A percentile compares a stretch with the other conserved stretches of the same genome.
Conservation (phyloP, 2,888 invertebrate genomes). For the Serrognathus titanus region DNA sequence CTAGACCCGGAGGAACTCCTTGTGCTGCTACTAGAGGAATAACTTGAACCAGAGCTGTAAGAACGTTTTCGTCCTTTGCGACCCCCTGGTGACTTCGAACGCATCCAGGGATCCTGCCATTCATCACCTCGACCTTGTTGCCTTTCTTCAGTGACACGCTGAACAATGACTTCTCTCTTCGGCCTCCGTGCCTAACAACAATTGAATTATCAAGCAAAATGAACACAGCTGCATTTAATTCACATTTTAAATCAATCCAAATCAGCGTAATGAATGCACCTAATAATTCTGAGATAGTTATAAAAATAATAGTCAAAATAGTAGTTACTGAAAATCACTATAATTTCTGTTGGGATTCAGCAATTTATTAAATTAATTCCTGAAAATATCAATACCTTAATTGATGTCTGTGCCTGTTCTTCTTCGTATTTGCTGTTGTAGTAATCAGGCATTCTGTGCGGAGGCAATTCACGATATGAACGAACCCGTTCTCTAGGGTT, state of each 20-base stretch:
- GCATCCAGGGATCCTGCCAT: slow-evolving; percentile 96
- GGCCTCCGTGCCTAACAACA: slow-evolving; percentile 51
- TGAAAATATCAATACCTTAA: slow-evolving; percentile 5
- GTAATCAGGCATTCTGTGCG: slow-evolving; percentile 56
- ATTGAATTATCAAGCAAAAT: too few relatives aligned
- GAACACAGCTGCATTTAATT: too few relatives aligned
- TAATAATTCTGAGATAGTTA: too few relatives aligned
- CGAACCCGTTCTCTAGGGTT: slow-evolving; percentile 44
- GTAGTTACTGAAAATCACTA: too few relatives aligned
- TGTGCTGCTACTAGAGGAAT: slow-evolving; percentile 49
- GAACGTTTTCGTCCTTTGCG: slow-evolving; percentile 56
- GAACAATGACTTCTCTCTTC: slow-evolving; percentile 72
- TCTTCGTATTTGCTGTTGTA: slow-evolving; percentile 51
- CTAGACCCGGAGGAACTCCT: slow-evolving; percentile 43
- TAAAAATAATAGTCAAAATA: too few relatives aligned
- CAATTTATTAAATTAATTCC: not conserved
- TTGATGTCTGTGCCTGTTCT: slow-evolving; percentile 35
- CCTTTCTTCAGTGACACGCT: slow-evolving; percentile 55
- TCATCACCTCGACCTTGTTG: slow-evolving; percentile 67
- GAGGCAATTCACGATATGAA: slow-evolving; percentile 54
- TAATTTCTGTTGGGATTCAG: not conserved
- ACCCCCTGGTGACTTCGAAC: slow-evolving; percentile 64
- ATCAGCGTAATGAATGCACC: too few relatives aligned
- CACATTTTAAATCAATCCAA: too few relatives aligned
- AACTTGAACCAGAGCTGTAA: slow-evolving; percentile 71